Evolutionary conservation across 2,113 vertebrate species (phyloP).

Genomic region (Nothobranchius kuhntae): DNA sequence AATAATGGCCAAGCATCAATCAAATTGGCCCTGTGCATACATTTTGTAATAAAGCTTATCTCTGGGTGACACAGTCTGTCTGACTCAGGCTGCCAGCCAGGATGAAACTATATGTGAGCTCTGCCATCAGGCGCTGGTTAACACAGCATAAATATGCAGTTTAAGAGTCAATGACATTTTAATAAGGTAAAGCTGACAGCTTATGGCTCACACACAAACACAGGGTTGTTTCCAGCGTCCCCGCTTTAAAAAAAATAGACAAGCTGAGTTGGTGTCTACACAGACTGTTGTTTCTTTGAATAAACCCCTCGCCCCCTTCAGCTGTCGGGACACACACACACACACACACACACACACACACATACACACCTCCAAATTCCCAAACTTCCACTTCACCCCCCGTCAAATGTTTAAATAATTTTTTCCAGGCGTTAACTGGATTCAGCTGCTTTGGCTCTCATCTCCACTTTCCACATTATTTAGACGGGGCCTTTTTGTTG

Average conservation of each 20-base stretch:
- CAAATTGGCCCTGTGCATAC: conserved; percentile 67
- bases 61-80: conserved; percentile 75
- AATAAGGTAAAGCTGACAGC: conserved; percentile 78
- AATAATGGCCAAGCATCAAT: conserved; percentile 80
- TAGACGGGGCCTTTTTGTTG: conserved; percentile 65
- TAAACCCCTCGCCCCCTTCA: conserved; percentile 36
- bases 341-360: too few species aligned
- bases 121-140: conserved; percentile 72
- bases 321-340: conserved; percentile 30
- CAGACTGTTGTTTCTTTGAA: conserved; percentile 52
- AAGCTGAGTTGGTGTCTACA: conserved; percentile 29
- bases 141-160: conserved; percentile 78
- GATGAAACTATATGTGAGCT: conserved; percentile 50
- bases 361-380: conserved; percentile 48
- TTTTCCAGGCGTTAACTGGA: conserved; percentile 81
- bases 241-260: conserved; percentile 33
- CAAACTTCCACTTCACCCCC: conserved; percentile 38
- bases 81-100: conserved; percentile 64
- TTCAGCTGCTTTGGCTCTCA: conserved; percentile 82
- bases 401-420: conserved; percentile 65
- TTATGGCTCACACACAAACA: conserved; percentile 66
- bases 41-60: conserved; percentile 81
- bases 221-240: conserved; percentile 56
- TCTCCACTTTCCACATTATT: conserved; percentile 72
- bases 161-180: conserved; percentile 80